Percentiles rank a stretch among this genome's conserved stretches.
Conservation (phyloP, 2,113 vertebrate genomes). For the Apteryx mantelli region DNA sequence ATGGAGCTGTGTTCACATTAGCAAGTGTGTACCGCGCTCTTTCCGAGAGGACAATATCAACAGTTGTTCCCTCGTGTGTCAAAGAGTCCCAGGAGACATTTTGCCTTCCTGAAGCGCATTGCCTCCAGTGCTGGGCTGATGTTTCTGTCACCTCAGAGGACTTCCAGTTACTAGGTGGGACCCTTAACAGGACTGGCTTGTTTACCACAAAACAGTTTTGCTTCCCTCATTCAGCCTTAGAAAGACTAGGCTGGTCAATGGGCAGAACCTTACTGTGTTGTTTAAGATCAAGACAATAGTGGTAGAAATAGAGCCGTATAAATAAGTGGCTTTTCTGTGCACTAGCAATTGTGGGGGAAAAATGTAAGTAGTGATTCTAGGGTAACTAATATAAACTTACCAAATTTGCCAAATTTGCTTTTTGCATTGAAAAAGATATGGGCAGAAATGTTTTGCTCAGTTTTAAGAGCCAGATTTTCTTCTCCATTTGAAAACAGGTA, state of each 20-base stretch:
- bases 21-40: neutral
- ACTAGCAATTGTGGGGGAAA: neutral
- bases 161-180: neutral
- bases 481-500: neutral
- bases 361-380: neutral
- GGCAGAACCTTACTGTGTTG: neutral
- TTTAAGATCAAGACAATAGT: neutral
- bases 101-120: rapidly evolving
- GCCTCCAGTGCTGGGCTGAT: neutral
- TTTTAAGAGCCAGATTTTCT: neutral
- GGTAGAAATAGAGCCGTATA: neutral
- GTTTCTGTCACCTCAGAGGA: neutral
- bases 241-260: neutral
- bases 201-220: neutral
- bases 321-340: neutral
- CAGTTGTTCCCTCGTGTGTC: neutral
- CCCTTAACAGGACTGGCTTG: neutral
- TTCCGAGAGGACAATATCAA: neutral
- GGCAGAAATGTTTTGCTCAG: neutral
- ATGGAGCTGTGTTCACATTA: neutral
- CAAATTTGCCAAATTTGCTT: neutral
- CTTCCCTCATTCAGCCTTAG: neutral
- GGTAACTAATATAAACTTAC: neutral
- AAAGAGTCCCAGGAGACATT: neutral
- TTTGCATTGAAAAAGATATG: neutral